Conservation (phyloP, 2,797 vertebrate genomes). For the Sebastes vulpes region DNA sequence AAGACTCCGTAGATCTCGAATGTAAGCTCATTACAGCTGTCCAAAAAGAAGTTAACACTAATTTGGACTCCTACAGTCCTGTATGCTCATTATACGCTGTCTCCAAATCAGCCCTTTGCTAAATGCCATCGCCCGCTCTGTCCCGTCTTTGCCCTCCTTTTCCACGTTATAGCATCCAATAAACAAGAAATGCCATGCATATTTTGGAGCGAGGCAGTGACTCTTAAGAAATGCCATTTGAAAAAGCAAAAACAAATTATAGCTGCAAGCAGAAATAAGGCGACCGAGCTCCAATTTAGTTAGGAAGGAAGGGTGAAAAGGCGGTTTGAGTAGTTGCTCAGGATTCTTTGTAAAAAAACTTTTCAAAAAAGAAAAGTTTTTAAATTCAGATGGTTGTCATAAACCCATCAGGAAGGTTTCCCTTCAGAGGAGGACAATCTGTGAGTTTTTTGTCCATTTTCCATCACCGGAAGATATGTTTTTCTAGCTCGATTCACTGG, state of each 20-base stretch:
- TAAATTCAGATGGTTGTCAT: neutral
- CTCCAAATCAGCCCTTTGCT: conserved; percentile 29
- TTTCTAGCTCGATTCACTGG: neutral
- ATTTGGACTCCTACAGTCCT: conserved; percentile 22
- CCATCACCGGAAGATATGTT: neutral
- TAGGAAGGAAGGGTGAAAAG: neutral
- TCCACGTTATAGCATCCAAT: neutral
- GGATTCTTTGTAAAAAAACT: neutral
- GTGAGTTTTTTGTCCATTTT: neutral
- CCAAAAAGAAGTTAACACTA: conserved; percentile 31
- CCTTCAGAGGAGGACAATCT: neutral
- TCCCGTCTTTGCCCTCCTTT: neutral
- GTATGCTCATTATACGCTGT: conserved; percentile 30
- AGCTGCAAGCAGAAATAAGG: neutral
- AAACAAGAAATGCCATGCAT: conserved; percentile 29
- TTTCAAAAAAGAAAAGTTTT: neutral
- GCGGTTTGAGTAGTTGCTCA: neutral
- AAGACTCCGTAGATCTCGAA: conserved; percentile 13
- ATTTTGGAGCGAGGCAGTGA: neutral
- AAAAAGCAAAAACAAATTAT: conserved; percentile 43
- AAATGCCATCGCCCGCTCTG: conserved; percentile 28
- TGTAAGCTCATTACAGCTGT: conserved; percentile 43
- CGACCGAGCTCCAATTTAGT: neutral
- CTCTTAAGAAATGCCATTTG: conserved; percentile 37
- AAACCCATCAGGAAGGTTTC: neutral